Percentiles rank a stretch among this genome's conserved stretches.
Conservation (phyloP, 2,888 invertebrate species). For the Drymonia ruficornis region DNA sequence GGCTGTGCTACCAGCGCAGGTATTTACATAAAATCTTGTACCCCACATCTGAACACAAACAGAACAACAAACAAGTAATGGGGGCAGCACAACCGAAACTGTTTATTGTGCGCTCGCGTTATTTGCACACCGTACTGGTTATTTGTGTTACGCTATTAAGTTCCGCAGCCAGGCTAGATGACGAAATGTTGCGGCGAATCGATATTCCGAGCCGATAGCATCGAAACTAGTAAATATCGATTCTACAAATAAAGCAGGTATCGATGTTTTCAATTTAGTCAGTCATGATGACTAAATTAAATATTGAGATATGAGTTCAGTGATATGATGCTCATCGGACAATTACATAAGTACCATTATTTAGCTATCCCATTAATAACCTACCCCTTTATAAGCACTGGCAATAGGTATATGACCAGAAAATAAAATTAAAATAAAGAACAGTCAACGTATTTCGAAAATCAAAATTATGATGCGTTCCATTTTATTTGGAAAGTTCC, state of each 20-base stretch:
- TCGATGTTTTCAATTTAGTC: too few species aligned
- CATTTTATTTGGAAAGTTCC: constrained; percentile 23
- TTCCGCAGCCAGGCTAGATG: not conserved
- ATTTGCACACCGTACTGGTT: constrained; percentile 6
- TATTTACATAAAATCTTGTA: constrained; percentile 2
- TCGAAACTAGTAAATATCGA: not conserved
- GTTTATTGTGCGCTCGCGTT: not conserved
- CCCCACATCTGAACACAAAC: not conserved
- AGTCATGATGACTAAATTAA: too few species aligned
- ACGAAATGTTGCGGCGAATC: not conserved
- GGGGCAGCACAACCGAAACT: constrained; percentile 3
- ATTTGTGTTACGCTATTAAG: constrained; percentile 1
- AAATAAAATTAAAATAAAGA: not conserved
- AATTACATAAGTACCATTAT: too few species aligned
- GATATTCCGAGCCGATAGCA: too few species aligned
- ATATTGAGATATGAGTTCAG: too few species aligned
- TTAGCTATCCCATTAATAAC: too few species aligned
- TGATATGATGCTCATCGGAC: too few species aligned
- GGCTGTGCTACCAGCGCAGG: too few species aligned
- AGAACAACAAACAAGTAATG: constrained; percentile 1
- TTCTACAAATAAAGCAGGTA: too few species aligned
- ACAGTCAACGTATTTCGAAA: not conserved
- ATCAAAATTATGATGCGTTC: not conserved
- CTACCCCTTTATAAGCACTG: not conserved
- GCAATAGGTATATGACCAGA: not conserved